phyloP scores from a whole-genome alignment of 1,140 invertebrate genomes.

The Pseudobourletiella spinata region DNA sequence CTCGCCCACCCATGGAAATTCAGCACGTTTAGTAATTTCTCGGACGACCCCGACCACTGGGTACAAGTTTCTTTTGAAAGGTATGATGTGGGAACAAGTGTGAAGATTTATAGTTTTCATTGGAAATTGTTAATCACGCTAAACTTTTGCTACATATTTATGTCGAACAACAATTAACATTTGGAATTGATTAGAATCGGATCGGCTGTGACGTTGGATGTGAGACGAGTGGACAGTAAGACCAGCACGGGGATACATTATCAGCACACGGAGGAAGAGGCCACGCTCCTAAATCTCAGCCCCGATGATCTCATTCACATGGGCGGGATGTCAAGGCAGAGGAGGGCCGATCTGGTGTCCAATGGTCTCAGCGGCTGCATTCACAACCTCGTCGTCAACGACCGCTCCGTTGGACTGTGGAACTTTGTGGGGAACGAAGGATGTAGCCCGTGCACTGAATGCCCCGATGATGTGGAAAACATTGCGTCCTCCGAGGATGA shows the following conservation, averaged over 20 bases:
- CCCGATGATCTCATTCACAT: constrained; percentile 40
- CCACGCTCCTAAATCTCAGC: constrained; percentile 39
- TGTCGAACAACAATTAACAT: too few species aligned
- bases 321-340: constrained; percentile 29
- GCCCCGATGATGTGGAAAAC: constrained; percentile 36
- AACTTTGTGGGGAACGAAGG: constrained; percentile 63
- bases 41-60: constrained; percentile 58
- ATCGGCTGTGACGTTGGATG: constrained; percentile 23
- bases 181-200: constrained; percentile 51
- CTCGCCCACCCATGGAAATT: constrained; percentile 53
- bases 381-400: constrained; percentile 66
- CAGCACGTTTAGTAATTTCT: constrained; percentile 47
- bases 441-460: constrained; percentile 66
- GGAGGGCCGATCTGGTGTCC: constrained; percentile 36
- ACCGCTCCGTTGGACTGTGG: constrained; percentile 72
- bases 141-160: too few species aligned
- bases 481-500: background rate
- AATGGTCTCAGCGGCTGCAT: constrained; percentile 57
- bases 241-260: constrained; percentile 31
- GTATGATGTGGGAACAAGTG: too few species aligned
- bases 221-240: constrained; percentile 36
- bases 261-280: constrained; percentile 32
- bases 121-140: too few species aligned
- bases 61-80: constrained; percentile 60
- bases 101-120: too few species aligned